These are phyloP conservation scores for Dipodomys ordii DNA, from an alignment of 2,113 vertebrate species.

Conservation along the genomic window DNA sequence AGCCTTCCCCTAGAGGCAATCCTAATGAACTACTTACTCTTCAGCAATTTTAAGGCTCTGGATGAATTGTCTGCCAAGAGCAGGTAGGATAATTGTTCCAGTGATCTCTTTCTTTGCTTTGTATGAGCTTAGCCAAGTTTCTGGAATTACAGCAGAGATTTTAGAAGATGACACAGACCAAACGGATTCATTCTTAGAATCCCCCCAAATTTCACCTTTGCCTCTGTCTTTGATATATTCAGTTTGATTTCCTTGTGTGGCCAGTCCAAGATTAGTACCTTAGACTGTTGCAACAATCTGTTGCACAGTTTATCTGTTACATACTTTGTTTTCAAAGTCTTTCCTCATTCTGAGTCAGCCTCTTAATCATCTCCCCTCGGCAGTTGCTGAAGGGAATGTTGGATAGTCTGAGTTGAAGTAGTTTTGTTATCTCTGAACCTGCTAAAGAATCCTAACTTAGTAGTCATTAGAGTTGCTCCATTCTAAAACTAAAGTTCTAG, in stretches of 20 bases:
- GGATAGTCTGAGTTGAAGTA: background rate
- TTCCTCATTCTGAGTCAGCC: background rate
- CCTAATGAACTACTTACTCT: constrained; percentile 7
- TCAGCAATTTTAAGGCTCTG: constrained; percentile 23
- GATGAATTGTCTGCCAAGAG: background rate
- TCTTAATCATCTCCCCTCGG: background rate
- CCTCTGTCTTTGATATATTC: background rate
- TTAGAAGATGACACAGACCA: background rate
- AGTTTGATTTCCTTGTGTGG: background rate
- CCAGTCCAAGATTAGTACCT: background rate
- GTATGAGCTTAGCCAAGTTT: background rate
- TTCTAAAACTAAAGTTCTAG: constrained; percentile 42
- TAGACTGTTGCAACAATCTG: background rate
- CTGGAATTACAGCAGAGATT: background rate
- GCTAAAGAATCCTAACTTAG: background rate
- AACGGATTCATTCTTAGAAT: background rate
- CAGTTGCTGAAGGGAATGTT: background rate
- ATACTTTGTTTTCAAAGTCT: constrained; percentile 42
- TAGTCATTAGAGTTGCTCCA: constrained; percentile 27
- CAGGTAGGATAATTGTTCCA: constrained; percentile 28
- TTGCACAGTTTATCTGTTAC: background rate
- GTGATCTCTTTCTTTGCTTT: background rate
- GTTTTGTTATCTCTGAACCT: background rate
- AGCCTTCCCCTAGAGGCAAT: background rate
- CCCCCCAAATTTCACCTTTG: background rate